Evolutionary conservation across 1,140 invertebrate genomes (phyloP), one percentile per base, ranked within the genome.

Genomic region (Drosophila arizonae): DNA sequence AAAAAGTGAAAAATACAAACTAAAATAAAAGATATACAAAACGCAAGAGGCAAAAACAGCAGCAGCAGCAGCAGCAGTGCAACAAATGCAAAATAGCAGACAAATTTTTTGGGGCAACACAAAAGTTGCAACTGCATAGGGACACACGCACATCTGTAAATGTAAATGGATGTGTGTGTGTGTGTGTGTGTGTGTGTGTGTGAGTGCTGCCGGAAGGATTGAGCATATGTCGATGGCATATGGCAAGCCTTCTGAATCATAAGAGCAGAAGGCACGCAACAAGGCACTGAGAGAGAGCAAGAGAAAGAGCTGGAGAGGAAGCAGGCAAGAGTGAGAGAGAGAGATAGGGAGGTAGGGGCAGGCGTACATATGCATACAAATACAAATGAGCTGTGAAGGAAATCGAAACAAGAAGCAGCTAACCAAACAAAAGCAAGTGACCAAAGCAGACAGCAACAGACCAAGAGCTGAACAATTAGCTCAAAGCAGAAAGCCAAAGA

Each of bases 11-110:
- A 60, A 24, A 62, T 26, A 24, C 43, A 30, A 36, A 61, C 15
- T 60, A 30, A 74, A 68, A 52, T 39, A 45, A 57, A 43, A 51
- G 51, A 30, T 56, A 21, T 57, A 52, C 2, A 57, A 62, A 21
- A 64, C 17, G 33, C 63, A 36, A 71, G 24, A 55, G 36, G 45
- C 56, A 46, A 64, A 50, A 55, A 79, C 21, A 24, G 21, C 3
- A 24, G 36, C 15, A 50, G 41, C 50, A 54, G 21, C 60, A 56
- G 50, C 36, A 39, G 36, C 36, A 39, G 11, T 72, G 67, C 43
- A 67, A 52, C 70, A 79, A 73, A 77, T 68, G 79, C 70, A 63
- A 60, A 79, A 75, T 68, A 80, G 50, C 56, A 85, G 65, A 72
- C 60, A 70, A 64, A 57, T 63, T 69, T 63, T 60, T 63, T 13